Percentiles rank a stretch among this genome's conserved stretches.
Conservation (phyloP, 2,888 invertebrate species). For the Dasysyrphus albostriatus region DNA sequence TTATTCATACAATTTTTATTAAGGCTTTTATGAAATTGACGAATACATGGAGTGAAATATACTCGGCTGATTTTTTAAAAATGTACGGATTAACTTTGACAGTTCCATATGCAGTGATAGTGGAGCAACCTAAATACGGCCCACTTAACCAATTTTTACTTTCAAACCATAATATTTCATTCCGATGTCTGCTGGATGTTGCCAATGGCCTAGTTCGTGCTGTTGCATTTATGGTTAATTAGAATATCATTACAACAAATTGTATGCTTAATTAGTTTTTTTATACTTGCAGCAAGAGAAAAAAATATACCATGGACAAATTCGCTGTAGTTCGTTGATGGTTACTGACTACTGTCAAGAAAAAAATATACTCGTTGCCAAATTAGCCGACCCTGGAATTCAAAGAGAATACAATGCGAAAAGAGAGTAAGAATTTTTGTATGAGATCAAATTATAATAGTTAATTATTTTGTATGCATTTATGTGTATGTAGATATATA, state of each 20-base stretch:
- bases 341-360: slow-evolving; percentile 89
- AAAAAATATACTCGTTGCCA: slow-evolving; percentile 88
- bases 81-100: slow-evolving; percentile 91
- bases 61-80: slow-evolving; percentile 90
- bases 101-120: slow-evolving; percentile 91
- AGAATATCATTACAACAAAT: neutral
- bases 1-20: neutral
- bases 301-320: slow-evolving; percentile 92
- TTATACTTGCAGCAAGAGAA: slow-evolving; percentile 87
- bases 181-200: slow-evolving; percentile 92
- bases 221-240: slow-evolving; percentile 91
- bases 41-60: slow-evolving; percentile 91
- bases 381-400: slow-evolving; percentile 93
- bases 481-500: too few species aligned
- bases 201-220: slow-evolving; percentile 92
- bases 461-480: too few species aligned
- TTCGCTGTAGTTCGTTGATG: slow-evolving; percentile 92
- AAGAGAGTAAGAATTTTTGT: slow-evolving; percentile 86
- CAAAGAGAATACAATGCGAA: slow-evolving; percentile 85
- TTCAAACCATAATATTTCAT: slow-evolving; percentile 85
- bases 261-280: slow-evolving; percentile 3
- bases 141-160: slow-evolving; percentile 87
- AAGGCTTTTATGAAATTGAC: slow-evolving; percentile 91
- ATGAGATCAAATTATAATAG: neutral
- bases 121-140: slow-evolving; percentile 92